These are phyloP conservation scores for Porites evermanni DNA, from an alignment of 92 coral and sea anemone genomes.

Conservation along the genomic window DNA sequence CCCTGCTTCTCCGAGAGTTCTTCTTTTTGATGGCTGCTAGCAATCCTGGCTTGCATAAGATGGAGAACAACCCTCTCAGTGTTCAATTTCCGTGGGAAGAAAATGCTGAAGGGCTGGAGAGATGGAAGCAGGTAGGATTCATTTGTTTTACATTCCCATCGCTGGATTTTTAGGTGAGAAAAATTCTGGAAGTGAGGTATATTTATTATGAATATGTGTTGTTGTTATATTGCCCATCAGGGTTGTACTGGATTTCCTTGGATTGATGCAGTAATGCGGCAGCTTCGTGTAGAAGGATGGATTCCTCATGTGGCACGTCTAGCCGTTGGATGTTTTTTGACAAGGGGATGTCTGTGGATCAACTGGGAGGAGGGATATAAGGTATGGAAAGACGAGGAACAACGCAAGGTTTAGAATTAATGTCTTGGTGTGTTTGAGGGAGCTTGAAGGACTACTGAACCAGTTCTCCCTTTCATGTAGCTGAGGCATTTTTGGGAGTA, in stretches of 20 bases:
- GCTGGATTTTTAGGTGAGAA: neutral
- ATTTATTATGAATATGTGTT: neutral
- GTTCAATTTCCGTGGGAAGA: constrained; percentile 82
- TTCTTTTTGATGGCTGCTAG: constrained; percentile 62
- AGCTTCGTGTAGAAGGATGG: constrained; percentile 83
- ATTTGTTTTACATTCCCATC: neutral
- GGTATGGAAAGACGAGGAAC: constrained; percentile 17
- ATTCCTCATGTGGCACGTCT: constrained; percentile 78
- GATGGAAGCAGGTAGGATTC: constrained; percentile 75
- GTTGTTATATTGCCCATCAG: constrained; percentile 9
- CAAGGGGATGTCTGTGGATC: constrained; percentile 92
- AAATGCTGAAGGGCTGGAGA: constrained; percentile 52
- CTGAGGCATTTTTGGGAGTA: no score
- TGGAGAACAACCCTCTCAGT: constrained; percentile 68
- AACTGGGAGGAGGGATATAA: constrained; percentile 92
- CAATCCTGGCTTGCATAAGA: constrained; percentile 70
- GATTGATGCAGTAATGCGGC: constrained; percentile 87
- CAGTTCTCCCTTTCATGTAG: no score
- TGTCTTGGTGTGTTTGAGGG: neutral
- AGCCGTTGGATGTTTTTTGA: constrained; percentile 85
- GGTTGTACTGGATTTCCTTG: constrained; percentile 88
- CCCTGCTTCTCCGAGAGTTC: constrained; percentile 74
- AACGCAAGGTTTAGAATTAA: neutral
- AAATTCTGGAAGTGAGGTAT: no score
- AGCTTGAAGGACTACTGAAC: neutral